These are phyloP conservation scores for Hozukius guyotensis DNA, from an alignment of 2,797 vertebrate species.

Conservation along the genomic window DNA sequence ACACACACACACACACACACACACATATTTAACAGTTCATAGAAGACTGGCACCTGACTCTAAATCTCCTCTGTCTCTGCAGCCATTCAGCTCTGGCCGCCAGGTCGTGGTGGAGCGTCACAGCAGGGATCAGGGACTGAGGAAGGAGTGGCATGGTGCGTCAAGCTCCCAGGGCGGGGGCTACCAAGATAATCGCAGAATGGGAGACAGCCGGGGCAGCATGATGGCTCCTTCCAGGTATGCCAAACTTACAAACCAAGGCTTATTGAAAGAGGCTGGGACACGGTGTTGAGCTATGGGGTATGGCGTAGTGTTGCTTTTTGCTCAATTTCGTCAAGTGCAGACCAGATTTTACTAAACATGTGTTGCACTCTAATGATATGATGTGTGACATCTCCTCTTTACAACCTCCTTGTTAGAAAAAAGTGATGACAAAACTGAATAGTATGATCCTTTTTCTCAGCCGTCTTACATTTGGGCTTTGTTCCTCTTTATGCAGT, in stretches of 20 bases:
- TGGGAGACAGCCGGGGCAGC: constrained; percentile 87
- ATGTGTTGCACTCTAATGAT: no score
- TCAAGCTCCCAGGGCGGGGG: constrained; percentile 88
- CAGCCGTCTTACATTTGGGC: neutral
- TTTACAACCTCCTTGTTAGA: no score
- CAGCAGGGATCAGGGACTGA: constrained; percentile 88
- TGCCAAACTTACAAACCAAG: neutral
- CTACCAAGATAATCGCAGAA: constrained; percentile 88
- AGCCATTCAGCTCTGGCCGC: constrained; percentile 92
- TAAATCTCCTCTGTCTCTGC: neutral
- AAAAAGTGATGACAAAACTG: neutral
- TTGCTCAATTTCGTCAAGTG: no score
- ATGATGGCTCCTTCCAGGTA: constrained; percentile 93
- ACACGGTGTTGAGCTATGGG: no score
- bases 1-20: no score
- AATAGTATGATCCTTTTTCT: neutral
- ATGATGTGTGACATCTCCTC: no score
- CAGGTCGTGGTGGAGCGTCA: constrained; percentile 93
- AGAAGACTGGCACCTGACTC: neutral
- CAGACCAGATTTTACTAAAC: no score
- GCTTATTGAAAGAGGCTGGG: no score
- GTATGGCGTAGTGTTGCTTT: no score
- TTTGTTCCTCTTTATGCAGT: constrained; percentile 77
- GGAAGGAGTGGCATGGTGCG: constrained; percentile 94
- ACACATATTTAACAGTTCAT: neutral